phyloP scores from a whole-genome alignment of 2,797 vertebrate genomes.

The Apodemus agrarius region DNA sequence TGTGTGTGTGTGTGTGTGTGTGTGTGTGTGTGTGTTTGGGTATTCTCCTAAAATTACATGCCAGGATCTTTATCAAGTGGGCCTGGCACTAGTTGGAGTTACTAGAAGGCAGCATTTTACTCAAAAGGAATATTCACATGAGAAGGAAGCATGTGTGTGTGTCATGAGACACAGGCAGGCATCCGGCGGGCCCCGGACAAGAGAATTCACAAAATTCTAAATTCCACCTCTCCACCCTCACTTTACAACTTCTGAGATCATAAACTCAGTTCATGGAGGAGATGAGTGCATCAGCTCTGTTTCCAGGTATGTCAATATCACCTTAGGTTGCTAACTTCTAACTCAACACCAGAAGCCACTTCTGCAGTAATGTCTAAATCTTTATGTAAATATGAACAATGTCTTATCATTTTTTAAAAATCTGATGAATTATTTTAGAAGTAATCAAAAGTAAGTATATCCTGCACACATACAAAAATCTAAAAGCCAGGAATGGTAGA shows the following conservation, averaged over 20 bases:
- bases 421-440: slow-evolving; percentile 42
- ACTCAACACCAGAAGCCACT: neutral
- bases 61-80: neutral
- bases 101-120: neutral
- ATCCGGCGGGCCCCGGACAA: neutral
- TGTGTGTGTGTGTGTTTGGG: neutral
- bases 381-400: neutral
- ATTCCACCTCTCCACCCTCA: neutral
- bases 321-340: neutral
- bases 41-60: neutral
- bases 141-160: neutral
- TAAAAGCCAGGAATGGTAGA: neutral
- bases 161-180: neutral
- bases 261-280: neutral
- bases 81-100: neutral
- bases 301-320: neutral
- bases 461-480: neutral
- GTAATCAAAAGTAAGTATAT: slow-evolving; percentile 1
- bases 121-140: neutral
- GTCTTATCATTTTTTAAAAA: neutral
- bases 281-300: neutral
- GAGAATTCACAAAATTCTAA: neutral
- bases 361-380: neutral
- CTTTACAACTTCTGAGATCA: neutral
- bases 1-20: neutral